Base-by-base conservation (phyloP, 2,797 vertebrate species). In the Aeoliscus strigatus region DNA sequence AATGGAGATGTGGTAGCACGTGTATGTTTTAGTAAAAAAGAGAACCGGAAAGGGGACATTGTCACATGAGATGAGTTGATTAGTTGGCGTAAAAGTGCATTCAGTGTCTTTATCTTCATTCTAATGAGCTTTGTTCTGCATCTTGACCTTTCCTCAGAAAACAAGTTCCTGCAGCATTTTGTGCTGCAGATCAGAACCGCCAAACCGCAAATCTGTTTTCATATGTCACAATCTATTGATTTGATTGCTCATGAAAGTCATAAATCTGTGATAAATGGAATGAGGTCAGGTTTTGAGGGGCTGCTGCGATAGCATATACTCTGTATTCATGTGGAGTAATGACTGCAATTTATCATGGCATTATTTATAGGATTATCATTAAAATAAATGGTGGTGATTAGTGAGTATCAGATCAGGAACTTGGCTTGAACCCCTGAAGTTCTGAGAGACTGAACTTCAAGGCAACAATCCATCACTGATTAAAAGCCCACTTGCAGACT, bases 211-310 rank as follows among this genome's bases (percentile, higher is more conserved):
- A 56, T 40, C 41, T 42, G 53, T 75, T 53, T 75, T 59, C 49
- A 67, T 43, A 67, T 49, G 58, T 51, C 58, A 44, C 35, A 15
- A 13, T 56, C 34, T 45, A 70, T 70, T 66, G 50, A 73, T 64
- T 60, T 43, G 25, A 38, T 56, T 53, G 47, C 39, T 35, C 24
- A 57, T 36, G 57, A 44, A 61, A 32, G 10, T 17, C 60, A 69
- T 74, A 61, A 75, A 75, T 74, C 60, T 47, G 53, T 44, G 52
- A 66, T 59, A 57, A 66, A 78, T 70, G 58, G 68, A 77, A 77
- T 54, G 70, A 80, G 64, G 75, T 79, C 60, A 60, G 27, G 14
- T 45, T 71, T 36, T 35, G 59, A 67, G 44, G 42, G 53, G 45
- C 40, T 21, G 13, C 27, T 47, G 10, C 60, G 60, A 66, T 46